A percentile compares a stretch with the other conserved stretches of the same genome.
Conservation (phyloP, 2,888 invertebrate species). For the Tromatobia lineatoria region DNA sequence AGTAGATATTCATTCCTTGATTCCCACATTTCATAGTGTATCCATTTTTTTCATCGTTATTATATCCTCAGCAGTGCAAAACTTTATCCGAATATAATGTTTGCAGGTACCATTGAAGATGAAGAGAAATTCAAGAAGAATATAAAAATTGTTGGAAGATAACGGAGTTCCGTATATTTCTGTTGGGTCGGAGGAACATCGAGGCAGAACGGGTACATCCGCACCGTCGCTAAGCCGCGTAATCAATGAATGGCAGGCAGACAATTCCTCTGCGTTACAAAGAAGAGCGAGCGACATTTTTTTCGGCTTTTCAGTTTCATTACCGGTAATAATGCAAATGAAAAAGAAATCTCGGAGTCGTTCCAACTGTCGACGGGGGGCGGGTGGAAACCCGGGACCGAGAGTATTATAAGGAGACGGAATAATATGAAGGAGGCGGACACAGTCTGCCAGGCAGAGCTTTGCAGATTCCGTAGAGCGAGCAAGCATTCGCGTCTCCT, state of each 20-base stretch:
- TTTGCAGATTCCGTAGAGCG: slow-evolving; percentile 45
- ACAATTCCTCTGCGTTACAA: slow-evolving; percentile 67
- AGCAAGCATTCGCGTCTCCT: slow-evolving; percentile 53
- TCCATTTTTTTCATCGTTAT: neutral
- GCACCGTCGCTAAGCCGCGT: slow-evolving; percentile 65
- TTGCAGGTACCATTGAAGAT: neutral
- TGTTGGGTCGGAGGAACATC: slow-evolving; percentile 15
- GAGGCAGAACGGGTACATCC: slow-evolving; percentile 22
- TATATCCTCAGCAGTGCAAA: neutral
- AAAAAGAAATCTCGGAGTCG: slow-evolving; percentile 81
- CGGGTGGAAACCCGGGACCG: slow-evolving; percentile 5
- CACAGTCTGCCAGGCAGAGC: slow-evolving; percentile 23
- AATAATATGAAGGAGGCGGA: slow-evolving; percentile 36
- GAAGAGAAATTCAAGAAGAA: slow-evolving; percentile 41
- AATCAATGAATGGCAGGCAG: slow-evolving; percentile 69
- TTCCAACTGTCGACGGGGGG: slow-evolving; percentile 48
- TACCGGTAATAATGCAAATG: slow-evolving; percentile 84
- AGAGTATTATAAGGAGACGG: slow-evolving; percentile 31
- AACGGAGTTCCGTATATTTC: slow-evolving; percentile 52
- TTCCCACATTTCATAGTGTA: neutral
- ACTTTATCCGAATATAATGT: neutral
- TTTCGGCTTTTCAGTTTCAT: slow-evolving; percentile 83
- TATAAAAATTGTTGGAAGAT: slow-evolving; percentile 61
- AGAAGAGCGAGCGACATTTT: slow-evolving; percentile 67
- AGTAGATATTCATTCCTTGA: neutral